A percentile compares a stretch with the other conserved stretches of the same genome.
Conservation (phyloP, 92 coral and sea anemone genomes). For the Scolanthus callimorphus region DNA sequence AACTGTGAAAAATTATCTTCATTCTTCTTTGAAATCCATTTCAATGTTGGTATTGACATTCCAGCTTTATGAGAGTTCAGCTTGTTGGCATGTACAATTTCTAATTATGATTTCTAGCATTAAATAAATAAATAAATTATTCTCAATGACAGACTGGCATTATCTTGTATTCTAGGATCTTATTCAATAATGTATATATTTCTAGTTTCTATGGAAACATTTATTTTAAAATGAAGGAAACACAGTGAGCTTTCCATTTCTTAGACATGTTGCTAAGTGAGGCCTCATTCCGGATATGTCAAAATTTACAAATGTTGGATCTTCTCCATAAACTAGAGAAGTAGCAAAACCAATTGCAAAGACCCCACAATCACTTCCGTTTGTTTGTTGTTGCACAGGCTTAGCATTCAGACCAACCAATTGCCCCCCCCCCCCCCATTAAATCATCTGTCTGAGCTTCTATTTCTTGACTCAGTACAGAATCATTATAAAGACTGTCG, state of each 20-base stretch:
- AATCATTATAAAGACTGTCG: conserved; percentile 56
- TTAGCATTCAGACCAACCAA: conserved; percentile 5
- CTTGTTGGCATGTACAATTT: no score
- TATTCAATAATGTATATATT: no score
- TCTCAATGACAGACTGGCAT: no score
- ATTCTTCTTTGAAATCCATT: no score
- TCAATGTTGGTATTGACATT: no score
- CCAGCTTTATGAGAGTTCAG: no score
- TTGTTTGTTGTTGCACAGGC: conserved; percentile 26
- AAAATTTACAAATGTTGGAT: conserved; percentile 18
- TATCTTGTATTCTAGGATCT: no score
- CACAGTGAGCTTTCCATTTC: conserved; percentile 7
- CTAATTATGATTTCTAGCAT: no score
- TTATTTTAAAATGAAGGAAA: conserved; percentile 31
- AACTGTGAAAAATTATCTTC: no score
- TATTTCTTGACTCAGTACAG: conserved; percentile 20
- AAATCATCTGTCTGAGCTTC: conserved; percentile 23
- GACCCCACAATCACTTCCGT: conserved; percentile 38
- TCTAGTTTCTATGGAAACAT: no score
- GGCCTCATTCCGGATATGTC: conserved; percentile 19
- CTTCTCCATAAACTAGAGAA: conserved; percentile 10
- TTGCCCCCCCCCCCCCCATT: conserved; percentile 10
- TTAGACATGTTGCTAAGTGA: conserved; percentile 22
- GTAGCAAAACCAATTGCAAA: conserved; percentile 40
- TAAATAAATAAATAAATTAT: no score